phyloP scores from a whole-genome alignment of 2,888 invertebrate genomes.

The Steinernema hermaphroditum region DNA sequence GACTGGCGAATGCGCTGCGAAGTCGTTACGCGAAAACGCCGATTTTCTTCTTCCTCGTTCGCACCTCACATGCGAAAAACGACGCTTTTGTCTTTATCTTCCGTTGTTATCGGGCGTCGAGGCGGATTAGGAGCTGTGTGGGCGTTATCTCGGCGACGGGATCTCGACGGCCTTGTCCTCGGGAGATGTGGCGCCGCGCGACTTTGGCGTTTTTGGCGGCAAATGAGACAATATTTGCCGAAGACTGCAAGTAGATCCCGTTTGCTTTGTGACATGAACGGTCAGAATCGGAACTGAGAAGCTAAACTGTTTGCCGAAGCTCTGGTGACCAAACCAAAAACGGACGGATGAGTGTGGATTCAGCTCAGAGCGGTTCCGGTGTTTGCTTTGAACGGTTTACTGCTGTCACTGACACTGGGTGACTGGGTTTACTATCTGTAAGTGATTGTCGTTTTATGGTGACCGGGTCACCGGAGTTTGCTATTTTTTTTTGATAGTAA shows the following conservation, averaged over 20 bases:
- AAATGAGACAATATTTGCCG: not conserved
- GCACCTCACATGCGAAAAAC: constrained; percentile 1
- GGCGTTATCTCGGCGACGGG: constrained; percentile 1
- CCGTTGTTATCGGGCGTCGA: not conserved
- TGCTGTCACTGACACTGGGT: too few species aligned
- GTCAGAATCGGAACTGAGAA: not conserved
- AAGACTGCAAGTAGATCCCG: not conserved
- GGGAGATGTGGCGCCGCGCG: not conserved
- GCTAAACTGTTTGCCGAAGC: not conserved
- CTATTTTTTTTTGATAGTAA: too few species aligned
- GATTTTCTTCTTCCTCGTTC: not conserved
- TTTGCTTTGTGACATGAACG: constrained; percentile 1
- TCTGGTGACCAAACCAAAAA: constrained; percentile 17
- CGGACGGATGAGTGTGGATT: not conserved
- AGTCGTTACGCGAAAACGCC: not conserved
- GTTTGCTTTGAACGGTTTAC: too few species aligned
- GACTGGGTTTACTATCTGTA: too few species aligned
- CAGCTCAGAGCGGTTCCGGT: too few species aligned
- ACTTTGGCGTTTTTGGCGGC: not conserved
- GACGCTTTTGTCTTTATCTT: not conserved
- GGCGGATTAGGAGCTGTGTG: constrained; percentile 8
- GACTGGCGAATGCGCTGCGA: constrained; percentile 12
- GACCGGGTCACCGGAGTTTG: too few species aligned
- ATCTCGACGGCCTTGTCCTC: constrained; percentile 14
- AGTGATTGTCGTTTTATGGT: too few species aligned